Base-by-base conservation (phyloP, 1,140 invertebrate species). In the Pseudoatta argentina region DNA sequence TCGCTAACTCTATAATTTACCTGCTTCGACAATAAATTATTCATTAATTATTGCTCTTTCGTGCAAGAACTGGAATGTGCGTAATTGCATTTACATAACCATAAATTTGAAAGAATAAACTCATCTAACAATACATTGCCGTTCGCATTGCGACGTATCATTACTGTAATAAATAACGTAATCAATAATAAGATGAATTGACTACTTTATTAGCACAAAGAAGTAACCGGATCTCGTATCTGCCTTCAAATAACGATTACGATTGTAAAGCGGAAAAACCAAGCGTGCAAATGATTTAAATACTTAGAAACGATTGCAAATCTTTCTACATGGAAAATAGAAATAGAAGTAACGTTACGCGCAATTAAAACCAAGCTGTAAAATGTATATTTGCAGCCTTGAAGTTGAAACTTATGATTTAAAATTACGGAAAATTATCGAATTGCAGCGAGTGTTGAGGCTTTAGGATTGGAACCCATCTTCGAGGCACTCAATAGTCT, bases 381-480 rank as follows among this genome's bases (percentile, higher is more conserved):
- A 81, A 81, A 67, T 18, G 10, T 69, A 39, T 24, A 16, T 21
- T n/a, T 67, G 24, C 12, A 53, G 55, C 30, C 14, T 61, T 30
- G 39, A 24, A 14, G n/a, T 24, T 83, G 12, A 12, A 59, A 81
- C 16, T 21, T 51, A 51, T 27, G 39, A 12, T 44, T 61, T 51
- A 61, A 34, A 82, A n/a, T 63, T 30, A 39, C 2, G 53, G 10
- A 16, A 39, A 53, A 63, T 73, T 14, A 16, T 71, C 4, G n/a
- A 66, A 59, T 94, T 93, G 59, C 92, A 97, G 96, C 95, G 3
- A 96, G 95, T 88, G 91, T 97, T 55, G 96, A 97, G 93, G 92
- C 90, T 3, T 92, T 96, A 2, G 96, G 96, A 4, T 91, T 96
- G 53, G 93, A 95, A 44, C 96, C 97, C 0, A 96, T 97, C 63